Evolutionary conservation across 2,888 invertebrate genomes (phyloP).

Genomic region (Ormyrus labotus): DNA sequence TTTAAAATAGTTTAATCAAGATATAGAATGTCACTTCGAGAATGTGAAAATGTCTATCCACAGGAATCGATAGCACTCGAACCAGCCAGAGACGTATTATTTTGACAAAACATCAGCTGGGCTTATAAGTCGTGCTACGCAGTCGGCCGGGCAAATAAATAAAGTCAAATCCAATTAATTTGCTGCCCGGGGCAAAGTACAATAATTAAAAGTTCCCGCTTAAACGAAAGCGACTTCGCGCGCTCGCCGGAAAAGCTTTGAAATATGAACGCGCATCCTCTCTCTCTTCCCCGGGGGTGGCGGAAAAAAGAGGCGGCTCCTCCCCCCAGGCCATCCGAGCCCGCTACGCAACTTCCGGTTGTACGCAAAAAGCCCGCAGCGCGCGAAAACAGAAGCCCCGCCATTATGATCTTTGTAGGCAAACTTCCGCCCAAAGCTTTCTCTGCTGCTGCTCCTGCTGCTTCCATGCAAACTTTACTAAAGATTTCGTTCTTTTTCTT

Average conservation of each 20-base stretch:
- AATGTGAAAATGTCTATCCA: too few relatives aligned
- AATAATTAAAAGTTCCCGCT: slow-evolving; percentile 51
- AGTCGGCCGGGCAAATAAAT: slow-evolving; percentile 9
- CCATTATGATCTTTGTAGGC: slow-evolving; percentile 36
- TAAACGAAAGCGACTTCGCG: slow-evolving; percentile 30
- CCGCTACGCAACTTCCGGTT: slow-evolving; percentile 35
- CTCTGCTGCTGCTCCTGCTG: not conserved
- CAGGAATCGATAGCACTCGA: not conserved
- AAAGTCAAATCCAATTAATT: slow-evolving; percentile 52
- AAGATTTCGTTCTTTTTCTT: too few relatives aligned
- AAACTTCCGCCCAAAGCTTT: slow-evolving; percentile 36
- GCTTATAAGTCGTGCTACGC: not conserved
- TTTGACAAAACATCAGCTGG: not conserved
- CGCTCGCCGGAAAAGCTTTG: slow-evolving; percentile 44
- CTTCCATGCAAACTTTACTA: too few relatives aligned
- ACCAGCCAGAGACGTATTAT: not conserved
- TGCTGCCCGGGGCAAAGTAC: slow-evolving; percentile 26
- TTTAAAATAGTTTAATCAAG: too few relatives aligned
- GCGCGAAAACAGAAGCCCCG: slow-evolving; percentile 60
- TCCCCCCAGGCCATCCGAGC: not conserved
- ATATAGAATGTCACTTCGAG: too few relatives aligned
- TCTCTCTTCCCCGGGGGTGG: too few relatives aligned
- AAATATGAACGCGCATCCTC: slow-evolving; percentile 37
- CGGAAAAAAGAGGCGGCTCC: slow-evolving; percentile 27
- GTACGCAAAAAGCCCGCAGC: slow-evolving; percentile 18